Conservation (phyloP, 2,797 vertebrate species). For the Spinus pinus region DNA sequence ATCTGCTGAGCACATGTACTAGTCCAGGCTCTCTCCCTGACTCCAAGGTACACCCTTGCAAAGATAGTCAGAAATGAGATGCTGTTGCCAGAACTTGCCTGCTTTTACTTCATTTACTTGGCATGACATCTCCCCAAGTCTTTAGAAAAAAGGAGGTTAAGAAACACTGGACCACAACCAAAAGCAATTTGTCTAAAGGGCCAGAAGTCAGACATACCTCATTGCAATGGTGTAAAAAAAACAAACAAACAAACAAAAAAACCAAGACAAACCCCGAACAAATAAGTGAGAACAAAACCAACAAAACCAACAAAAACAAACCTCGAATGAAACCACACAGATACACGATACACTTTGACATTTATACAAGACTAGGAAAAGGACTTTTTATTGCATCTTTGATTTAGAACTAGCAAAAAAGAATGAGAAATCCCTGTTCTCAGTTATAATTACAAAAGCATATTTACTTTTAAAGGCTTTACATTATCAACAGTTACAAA, state of each 20-base stretch:
- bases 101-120: not conserved
- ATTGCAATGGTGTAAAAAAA: not conserved
- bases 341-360: not conserved
- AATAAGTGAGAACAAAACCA: not conserved
- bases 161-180: not conserved
- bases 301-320: not conserved
- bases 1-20: not conserved
- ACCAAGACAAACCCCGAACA: not conserved
- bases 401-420: not conserved
- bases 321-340: not conserved
- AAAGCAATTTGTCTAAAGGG: not conserved
- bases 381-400: not conserved
- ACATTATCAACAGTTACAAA: not conserved
- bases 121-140: not conserved
- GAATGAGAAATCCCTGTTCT: not conserved
- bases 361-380: not conserved
- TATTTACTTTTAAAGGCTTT: not conserved
- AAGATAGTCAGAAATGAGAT: not conserved
- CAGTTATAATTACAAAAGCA: not conserved
- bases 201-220: not conserved
- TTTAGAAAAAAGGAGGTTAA: not conserved
- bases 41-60: not conserved
- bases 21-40: not conserved
- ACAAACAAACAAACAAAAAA: not conserved
- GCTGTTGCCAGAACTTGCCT: not conserved